Base-by-base conservation (phyloP, 2,888 invertebrate species). In the Athrips mouffetella region DNA sequence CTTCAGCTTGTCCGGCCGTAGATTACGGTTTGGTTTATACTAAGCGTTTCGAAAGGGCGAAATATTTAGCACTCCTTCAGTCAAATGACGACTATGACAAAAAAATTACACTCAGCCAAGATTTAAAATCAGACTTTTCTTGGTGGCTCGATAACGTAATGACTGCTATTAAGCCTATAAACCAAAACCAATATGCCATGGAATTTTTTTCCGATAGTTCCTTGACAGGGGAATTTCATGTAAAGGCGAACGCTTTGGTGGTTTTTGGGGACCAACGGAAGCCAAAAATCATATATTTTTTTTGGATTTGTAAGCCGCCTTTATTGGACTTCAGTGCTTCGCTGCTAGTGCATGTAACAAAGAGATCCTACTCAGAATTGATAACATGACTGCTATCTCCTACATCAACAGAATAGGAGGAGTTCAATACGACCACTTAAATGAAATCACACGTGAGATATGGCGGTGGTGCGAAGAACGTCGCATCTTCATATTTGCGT, bases 191-290 rank as follows among this genome's bases (percentile, higher is more conserved):
- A 1, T 54, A 44, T 33, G 13, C 2, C 1, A 7, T 51, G 10
- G 52, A 52, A 50, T 50, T 55, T 15, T 50, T 45, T 23, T 37
- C 49, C 3, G 50, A 54, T 20, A 47, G 52, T 0, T 50, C 50
- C 2, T n/a, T 35, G 2, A 50, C 50, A 1, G 52, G 51, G 52
- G 52, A 1, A 44, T 27, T 2, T 13, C 21, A 1, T 54, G 54
- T 45, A 35, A 41, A 3, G 45, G 35, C 0, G 47, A 52, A n/a
- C 27, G 27, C 1, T 16, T 25, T 3, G 21, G 25, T 25, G 51
- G 54, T 6, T 40, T 33, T 8, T 54, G 54, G 54, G 10, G 25
- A 7, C 15, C 8, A 2, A 10, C 18, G 13, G 31, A 45, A 20
- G 7, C 31, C 2, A 2, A 30, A 3, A 11, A 21, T 11, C 31